Percentiles rank a stretch among this genome's conserved stretches.
Evolutionary conservation across 2,888 invertebrate genomes (phyloP).

Genomic region (Amphipyra tragopoginis): DNA sequence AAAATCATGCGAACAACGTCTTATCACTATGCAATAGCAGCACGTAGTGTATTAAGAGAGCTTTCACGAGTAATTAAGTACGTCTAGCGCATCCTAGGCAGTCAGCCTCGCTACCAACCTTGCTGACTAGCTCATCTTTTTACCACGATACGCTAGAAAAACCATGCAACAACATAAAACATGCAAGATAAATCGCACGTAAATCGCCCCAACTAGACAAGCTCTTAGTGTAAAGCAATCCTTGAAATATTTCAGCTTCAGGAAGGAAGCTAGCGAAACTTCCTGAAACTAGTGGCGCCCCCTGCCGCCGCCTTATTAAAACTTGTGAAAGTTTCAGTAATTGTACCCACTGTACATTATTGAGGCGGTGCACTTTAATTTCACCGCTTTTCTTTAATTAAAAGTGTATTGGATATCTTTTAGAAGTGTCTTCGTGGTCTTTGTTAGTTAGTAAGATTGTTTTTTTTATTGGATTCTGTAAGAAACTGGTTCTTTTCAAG

Average conservation of each 20-base stretch:
- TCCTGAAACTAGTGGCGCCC: slow-evolving; percentile 44
- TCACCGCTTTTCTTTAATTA: slow-evolving; percentile 56
- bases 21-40: no score
- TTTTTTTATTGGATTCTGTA: not conserved
- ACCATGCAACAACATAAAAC: not conserved
- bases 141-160: no score
- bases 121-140: no score
- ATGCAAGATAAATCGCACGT: not conserved
- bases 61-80: no score
- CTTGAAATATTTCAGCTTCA: slow-evolving; percentile 53
- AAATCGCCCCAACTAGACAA: slow-evolving; percentile 12
- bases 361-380: slow-evolving; percentile 54
- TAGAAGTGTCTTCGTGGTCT: slow-evolving; percentile 34
- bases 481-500: slow-evolving; percentile 3
- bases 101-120: no score
- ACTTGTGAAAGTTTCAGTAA: slow-evolving; percentile 60
- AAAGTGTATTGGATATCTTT: slow-evolving; percentile 56
- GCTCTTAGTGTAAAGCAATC: slow-evolving; percentile 41
- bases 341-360: slow-evolving; percentile 54
- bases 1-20: no score
- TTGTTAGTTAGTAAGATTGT: slow-evolving; percentile 10
- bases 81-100: no score
- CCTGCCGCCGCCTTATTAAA: slow-evolving; percentile 56
- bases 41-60: no score
- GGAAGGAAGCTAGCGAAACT: slow-evolving; percentile 54